phyloP scores from a whole-genome alignment of 1,140 invertebrate genomes.

The Akabosia matsudoensis region DNA sequence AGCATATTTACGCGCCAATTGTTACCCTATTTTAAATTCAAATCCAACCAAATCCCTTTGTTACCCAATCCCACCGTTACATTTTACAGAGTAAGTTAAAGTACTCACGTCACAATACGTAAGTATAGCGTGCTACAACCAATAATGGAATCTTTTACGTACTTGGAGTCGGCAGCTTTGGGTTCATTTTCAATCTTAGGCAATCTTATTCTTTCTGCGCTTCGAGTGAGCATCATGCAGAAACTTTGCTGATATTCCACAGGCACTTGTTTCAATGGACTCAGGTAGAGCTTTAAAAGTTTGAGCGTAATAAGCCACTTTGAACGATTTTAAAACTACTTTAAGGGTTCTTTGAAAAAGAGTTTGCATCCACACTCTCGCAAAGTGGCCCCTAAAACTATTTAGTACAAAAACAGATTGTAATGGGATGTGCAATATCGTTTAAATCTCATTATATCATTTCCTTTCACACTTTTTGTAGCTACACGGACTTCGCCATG shows the following conservation, averaged over 20 bases:
- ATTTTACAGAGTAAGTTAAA: too few relatives aligned
- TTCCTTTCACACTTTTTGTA: conserved; percentile 47
- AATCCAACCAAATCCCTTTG: too few relatives aligned
- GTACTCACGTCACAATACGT: too few relatives aligned
- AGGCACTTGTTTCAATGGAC: not conserved
- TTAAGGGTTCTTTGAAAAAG: not conserved
- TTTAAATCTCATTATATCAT: not conserved
- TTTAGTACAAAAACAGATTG: not conserved
- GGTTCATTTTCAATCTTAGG: not conserved
- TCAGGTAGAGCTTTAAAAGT: not conserved
- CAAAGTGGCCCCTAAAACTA: not conserved
- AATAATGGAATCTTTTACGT: too few relatives aligned
- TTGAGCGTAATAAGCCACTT: not conserved
- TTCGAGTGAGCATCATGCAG: not conserved
- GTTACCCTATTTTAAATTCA: too few relatives aligned
- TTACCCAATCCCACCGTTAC: too few relatives aligned
- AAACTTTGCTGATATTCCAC: not conserved
- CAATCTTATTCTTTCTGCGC: not conserved
- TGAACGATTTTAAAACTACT: not conserved
- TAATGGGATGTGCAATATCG: not conserved
- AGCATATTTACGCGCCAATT: too few relatives aligned
- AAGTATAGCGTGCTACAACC: too few relatives aligned
- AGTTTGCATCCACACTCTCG: not conserved
- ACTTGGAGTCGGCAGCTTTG: not conserved
- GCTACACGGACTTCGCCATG: conserved; percentile 76